Percentiles rank a stretch among this genome's conserved stretches.
Evolutionary conservation across 2,113 vertebrate species (phyloP).

Genomic region (Galbula dea): DNA sequence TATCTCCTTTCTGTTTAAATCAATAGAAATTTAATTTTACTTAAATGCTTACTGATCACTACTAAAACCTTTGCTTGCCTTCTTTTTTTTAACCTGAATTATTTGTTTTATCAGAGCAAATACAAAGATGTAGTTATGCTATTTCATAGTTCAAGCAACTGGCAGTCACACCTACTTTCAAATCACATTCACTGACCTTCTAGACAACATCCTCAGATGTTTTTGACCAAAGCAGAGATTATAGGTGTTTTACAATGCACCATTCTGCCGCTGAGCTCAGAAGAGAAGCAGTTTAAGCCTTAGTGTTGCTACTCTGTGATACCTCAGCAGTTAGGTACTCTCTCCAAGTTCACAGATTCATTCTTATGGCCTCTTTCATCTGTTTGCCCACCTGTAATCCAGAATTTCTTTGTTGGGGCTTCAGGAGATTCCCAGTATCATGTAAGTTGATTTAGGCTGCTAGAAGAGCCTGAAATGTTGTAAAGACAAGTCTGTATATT

Average conservation of each 20-base stretch:
- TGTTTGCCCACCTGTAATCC: neutral
- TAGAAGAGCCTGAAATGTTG: neutral
- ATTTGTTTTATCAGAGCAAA: constrained; percentile 34
- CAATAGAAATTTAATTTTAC: constrained; percentile 55
- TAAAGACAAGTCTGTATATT: neutral
- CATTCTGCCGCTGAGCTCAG: neutral
- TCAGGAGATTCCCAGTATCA: neutral
- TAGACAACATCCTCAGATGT: neutral
- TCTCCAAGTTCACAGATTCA: neutral
- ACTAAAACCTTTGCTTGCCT: neutral
- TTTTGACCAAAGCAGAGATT: neutral
- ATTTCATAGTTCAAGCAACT: neutral
- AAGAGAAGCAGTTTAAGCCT: neutral
- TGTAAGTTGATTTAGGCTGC: neutral
- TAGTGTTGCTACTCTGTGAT: neutral
- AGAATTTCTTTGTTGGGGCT: neutral
- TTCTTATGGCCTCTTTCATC: neutral
- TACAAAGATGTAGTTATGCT: neutral
- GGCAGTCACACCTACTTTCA: neutral
- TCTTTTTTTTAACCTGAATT: neutral
- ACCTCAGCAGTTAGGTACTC: neutral
- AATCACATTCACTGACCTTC: neutral
- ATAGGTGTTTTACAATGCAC: neutral
- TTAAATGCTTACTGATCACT: constrained; percentile 13
- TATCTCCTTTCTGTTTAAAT: constrained; percentile 35